Conservation (phyloP, 2,888 invertebrate genomes). For the Synergus umbraculus region DNA sequence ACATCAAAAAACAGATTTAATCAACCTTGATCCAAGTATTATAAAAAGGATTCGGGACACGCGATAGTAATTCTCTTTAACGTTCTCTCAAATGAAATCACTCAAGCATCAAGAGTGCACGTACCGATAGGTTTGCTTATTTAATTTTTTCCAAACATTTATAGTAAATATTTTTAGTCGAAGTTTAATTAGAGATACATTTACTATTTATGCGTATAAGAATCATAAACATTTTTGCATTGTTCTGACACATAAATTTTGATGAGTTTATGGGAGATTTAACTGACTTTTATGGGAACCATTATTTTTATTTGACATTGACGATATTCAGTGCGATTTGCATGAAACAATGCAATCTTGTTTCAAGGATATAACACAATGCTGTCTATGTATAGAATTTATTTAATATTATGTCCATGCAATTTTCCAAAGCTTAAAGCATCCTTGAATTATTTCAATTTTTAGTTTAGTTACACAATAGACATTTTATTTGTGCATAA, state of each 20-base stretch:
- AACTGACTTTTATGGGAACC: background rate
- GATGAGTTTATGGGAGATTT: background rate
- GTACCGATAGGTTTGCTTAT: background rate
- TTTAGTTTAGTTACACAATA: background rate
- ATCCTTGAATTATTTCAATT: background rate
- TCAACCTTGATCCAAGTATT: conserved; percentile 47
- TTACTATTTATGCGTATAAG: background rate
- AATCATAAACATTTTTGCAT: background rate
- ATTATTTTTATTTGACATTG: background rate
- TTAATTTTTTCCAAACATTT: background rate
- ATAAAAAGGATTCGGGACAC: conserved; percentile 49
- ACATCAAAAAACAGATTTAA: background rate
- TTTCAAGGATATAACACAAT: background rate
- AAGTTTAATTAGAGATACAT: background rate
- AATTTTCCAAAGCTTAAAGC: background rate
- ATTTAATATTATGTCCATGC: background rate
- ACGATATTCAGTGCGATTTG: background rate
- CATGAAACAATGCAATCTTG: background rate
- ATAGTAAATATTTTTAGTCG: background rate
- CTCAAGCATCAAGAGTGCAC: conserved; percentile 51
- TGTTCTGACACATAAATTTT: background rate
- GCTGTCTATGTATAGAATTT: background rate
- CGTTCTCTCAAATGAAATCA: conserved; percentile 51
- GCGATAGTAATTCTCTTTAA: conserved; percentile 5
- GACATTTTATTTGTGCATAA: background rate